Conservation (phyloP, 2,888 invertebrate genomes). For the Pachycephus smyrnensis region DNA sequence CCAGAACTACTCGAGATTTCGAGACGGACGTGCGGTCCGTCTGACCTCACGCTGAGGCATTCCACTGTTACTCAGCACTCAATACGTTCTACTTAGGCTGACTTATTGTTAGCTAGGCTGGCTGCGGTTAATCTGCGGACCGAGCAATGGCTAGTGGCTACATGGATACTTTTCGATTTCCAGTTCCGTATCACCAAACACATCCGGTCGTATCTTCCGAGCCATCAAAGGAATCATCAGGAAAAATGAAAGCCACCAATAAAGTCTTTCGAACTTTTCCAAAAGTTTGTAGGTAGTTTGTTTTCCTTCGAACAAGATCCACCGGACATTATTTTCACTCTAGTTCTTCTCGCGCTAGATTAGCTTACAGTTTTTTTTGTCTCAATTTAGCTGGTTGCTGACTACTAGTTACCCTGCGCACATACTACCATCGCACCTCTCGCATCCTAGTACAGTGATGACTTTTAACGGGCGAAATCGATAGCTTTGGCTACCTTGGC, state of each 20-base stretch:
- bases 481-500: background rate
- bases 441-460: background rate
- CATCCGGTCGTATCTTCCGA: background rate
- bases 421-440: background rate
- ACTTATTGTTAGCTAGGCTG: conserved; percentile 23
- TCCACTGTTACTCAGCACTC: conserved; percentile 51
- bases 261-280: background rate
- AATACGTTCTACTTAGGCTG: conserved; percentile 57
- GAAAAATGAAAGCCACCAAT: background rate
- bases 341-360: background rate
- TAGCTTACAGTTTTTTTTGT: background rate
- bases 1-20: conserved; percentile 9
- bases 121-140: background rate
- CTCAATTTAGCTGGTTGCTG: background rate
- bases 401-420: background rate
- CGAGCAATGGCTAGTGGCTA: background rate
- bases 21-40: conserved; percentile 25
- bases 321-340: background rate
- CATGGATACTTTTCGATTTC: background rate
- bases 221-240: background rate
- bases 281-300: background rate
- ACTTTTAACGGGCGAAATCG: background rate
- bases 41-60: conserved; percentile 42
- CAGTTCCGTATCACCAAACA: background rate
- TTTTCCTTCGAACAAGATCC: background rate